phyloP scores from a whole-genome alignment of 2,113 vertebrate genomes.

The Calypte anna region DNA sequence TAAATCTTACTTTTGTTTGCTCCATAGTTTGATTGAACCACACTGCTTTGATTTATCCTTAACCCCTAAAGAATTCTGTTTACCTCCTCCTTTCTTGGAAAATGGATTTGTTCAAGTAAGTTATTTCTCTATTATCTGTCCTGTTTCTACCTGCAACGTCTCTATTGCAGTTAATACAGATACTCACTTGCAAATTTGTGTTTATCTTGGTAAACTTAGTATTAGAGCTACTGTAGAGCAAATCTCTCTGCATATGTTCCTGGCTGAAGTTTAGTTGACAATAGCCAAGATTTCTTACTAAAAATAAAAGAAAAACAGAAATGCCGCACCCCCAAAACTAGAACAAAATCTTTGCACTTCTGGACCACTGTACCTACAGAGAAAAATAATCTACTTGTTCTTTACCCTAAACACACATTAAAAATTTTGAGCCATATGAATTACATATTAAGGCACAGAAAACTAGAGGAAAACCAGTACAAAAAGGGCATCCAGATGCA shows the following conservation, averaged over 20 bases:
- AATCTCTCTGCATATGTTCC: neutral
- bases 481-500: neutral
- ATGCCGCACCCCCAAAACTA: neutral
- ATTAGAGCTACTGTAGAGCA: neutral
- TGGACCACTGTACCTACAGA: neutral
- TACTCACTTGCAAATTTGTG: neutral
- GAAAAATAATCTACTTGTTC: neutral
- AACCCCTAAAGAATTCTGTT: slow-evolving; percentile 80
- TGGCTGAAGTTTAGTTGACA: neutral
- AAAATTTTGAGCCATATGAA: neutral
- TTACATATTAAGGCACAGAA: neutral
- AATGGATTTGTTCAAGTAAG: slow-evolving; percentile 89
- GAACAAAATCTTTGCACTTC: neutral
- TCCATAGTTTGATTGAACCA: slow-evolving; percentile 86
- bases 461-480: neutral
- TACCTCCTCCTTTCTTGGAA: slow-evolving; percentile 81
- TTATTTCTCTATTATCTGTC: slow-evolving; percentile 1
- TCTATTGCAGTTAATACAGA: neutral
- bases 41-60: slow-evolving; percentile 88
- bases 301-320: neutral
- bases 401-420: neutral
- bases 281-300: neutral
- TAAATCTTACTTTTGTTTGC: neutral
- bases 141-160: neutral
- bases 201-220: neutral